phyloP scores from a whole-genome alignment of 1,140 invertebrate genomes.

The Eufriesea mexicana region DNA sequence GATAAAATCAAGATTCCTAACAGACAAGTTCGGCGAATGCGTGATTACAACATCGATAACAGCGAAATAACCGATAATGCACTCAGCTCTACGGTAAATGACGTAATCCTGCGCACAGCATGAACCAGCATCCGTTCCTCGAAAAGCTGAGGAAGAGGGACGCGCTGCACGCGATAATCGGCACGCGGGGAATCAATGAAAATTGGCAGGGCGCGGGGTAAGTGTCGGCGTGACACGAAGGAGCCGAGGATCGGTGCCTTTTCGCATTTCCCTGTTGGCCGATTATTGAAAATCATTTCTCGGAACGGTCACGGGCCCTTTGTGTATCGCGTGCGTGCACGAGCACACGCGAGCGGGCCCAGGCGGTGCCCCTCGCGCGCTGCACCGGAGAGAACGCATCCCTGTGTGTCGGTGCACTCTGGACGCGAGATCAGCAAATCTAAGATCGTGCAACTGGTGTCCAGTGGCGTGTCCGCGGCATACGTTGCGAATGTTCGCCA shows the following conservation, averaged over 20 bases:
- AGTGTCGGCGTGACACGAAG: not conserved
- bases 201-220: not conserved
- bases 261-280: slow-evolving; percentile 11
- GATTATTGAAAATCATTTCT: slow-evolving; percentile 54
- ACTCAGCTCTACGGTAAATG: not conserved
- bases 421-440: slow-evolving; percentile 72
- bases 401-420: slow-evolving; percentile 60
- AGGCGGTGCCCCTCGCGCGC: slow-evolving; percentile 45
- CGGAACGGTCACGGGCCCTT: slow-evolving; percentile 32
- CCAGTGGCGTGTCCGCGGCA: slow-evolving; percentile 68
- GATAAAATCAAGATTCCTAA: too few relatives aligned
- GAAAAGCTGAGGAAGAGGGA: too few relatives aligned
- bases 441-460: slow-evolving; percentile 74
- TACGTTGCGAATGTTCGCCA: slow-evolving; percentile 55
- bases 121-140: not conserved
- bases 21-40: not conserved
- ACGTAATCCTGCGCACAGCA: not conserved
- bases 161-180: slow-evolving; percentile 20
- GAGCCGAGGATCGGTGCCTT: not conserved
- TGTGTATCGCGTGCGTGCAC: slow-evolving; percentile 57
- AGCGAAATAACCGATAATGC: not conserved
- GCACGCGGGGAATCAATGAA: slow-evolving; percentile 28
- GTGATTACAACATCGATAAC: too few relatives aligned
- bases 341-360: slow-evolving; percentile 41
- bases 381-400: slow-evolving; percentile 30